Percentiles rank a stretch among this genome's conserved stretches.
These are phyloP conservation scores for Ciconia boyciana DNA, from an alignment of 2,113 vertebrate genomes.

Conservation along the genomic window DNA sequence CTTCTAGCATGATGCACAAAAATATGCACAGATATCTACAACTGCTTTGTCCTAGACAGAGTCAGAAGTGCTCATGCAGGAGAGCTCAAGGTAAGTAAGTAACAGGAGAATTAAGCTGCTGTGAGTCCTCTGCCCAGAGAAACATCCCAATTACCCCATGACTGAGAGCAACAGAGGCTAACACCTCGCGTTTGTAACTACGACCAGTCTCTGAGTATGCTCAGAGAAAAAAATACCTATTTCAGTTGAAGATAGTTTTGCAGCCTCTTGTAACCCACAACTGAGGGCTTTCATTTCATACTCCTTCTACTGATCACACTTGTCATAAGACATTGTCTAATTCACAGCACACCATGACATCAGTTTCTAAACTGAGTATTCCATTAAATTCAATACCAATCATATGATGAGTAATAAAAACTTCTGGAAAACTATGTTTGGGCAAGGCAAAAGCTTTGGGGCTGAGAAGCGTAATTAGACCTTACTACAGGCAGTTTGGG, in stretches of 20 bases:
- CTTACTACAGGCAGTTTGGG: background rate
- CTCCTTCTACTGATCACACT: background rate
- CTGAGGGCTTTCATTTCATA: background rate
- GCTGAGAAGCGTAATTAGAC: background rate
- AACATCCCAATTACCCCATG: fast-evolving
- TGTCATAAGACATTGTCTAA: background rate
- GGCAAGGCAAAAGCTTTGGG: background rate
- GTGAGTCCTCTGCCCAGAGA: background rate
- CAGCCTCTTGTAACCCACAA: background rate
- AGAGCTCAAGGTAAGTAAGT: background rate
- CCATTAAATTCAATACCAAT: background rate
- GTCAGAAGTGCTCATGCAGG: background rate
- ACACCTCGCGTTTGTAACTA: background rate
- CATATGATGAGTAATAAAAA: background rate
- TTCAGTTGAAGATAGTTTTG: background rate
- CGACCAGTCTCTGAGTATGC: background rate
- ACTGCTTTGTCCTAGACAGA: background rate
- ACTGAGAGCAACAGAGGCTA: background rate
- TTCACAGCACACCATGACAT: background rate
- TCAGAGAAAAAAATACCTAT: background rate
- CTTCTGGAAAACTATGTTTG: background rate
- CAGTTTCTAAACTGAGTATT: background rate
- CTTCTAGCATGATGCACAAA: background rate
- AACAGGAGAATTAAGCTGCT: background rate
- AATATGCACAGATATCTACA: background rate